phyloP scores from a whole-genome alignment of 1,140 invertebrate species.

The Bradynema listronoti region DNA sequence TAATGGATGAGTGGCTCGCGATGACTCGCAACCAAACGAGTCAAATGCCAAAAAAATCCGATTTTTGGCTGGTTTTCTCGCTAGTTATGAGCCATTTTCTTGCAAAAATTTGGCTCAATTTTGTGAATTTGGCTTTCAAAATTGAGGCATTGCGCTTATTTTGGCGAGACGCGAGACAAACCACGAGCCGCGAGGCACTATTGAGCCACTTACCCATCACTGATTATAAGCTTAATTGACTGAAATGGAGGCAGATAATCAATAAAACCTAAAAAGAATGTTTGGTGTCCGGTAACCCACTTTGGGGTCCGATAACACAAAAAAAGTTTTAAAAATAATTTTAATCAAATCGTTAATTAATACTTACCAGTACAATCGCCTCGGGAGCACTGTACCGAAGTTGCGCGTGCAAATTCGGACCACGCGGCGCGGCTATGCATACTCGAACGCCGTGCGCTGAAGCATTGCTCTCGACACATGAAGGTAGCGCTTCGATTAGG shows the following conservation, averaged over 20 bases:
- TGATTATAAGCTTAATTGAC: too few relatives aligned
- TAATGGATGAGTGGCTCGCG: neutral
- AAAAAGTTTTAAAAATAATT: neutral
- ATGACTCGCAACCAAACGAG: neutral
- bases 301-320: neutral
- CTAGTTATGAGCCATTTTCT: too few relatives aligned
- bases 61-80: too few relatives aligned
- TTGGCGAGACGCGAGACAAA: too few relatives aligned
- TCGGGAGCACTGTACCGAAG: slow-evolving; percentile 30
- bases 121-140: too few relatives aligned
- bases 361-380: slow-evolving; percentile 33
- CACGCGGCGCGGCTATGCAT: slow-evolving; percentile 18
- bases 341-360: neutral
- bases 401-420: slow-evolving; percentile 37
- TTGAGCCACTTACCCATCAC: too few relatives aligned
- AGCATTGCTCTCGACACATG: too few relatives aligned
- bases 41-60: neutral
- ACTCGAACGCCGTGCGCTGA: slow-evolving; percentile 13
- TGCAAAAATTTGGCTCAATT: too few relatives aligned
- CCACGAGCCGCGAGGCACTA: too few relatives aligned
- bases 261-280: neutral
- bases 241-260: too few relatives aligned
- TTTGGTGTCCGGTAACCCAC: neutral
- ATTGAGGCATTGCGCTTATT: too few relatives aligned
- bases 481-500: slow-evolving; percentile 17